Conservation (phyloP, 2,113 vertebrate species). For the Collichthys lucidus region DNA sequence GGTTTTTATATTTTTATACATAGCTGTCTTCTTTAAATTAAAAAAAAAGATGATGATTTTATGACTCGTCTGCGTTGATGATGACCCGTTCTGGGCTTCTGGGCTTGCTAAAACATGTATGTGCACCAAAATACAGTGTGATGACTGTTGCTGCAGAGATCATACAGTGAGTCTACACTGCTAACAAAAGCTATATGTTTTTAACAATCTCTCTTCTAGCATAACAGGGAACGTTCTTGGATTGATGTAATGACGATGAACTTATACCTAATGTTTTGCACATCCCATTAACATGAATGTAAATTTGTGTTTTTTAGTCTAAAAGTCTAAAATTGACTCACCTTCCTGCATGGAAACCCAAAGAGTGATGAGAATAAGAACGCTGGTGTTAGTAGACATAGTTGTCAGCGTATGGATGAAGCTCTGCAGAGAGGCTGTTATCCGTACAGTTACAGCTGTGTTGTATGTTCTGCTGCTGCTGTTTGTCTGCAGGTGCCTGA, state of each 20-base stretch:
- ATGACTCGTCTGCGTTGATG: too few species aligned
- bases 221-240: neutral
- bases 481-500: constrained; percentile 72
- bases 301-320: neutral
- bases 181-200: neutral
- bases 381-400: constrained; percentile 63
- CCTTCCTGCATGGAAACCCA: constrained; percentile 74
- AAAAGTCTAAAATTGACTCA: constrained; percentile 51
- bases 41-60: too few species aligned
- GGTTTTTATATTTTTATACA: too few species aligned
- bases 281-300: neutral
- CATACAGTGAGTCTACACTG: neutral
- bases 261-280: neutral
- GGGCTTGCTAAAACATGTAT: constrained; percentile 34
- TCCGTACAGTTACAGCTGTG: constrained; percentile 15
- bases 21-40: too few species aligned
- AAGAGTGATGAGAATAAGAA: constrained; percentile 72
- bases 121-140: neutral
- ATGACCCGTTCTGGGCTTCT: neutral
- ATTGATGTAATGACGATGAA: neutral
- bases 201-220: neutral
- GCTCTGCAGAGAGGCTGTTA: constrained; percentile 26
- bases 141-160: neutral
- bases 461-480: constrained; percentile 40
- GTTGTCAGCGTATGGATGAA: constrained; percentile 25